phyloP scores from a whole-genome alignment of 2,888 invertebrate genomes.

The Eupithecia centaureata region DNA sequence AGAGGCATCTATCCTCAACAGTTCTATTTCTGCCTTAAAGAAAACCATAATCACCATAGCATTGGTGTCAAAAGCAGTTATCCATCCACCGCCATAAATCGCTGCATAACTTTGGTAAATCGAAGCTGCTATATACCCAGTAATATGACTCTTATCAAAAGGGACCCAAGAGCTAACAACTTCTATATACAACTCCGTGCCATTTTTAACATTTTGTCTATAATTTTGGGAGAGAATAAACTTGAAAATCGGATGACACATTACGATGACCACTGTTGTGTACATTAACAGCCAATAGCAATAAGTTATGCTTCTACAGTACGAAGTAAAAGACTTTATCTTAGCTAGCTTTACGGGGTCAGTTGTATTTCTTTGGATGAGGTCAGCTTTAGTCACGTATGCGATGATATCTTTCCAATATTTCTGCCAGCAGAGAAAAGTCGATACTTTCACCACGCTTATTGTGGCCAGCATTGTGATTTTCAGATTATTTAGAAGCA shows the following conservation, averaged over 20 bases:
- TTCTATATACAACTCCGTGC: conserved; percentile 62
- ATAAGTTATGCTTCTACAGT: conserved; percentile 70
- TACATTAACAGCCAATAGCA: conserved; percentile 71
- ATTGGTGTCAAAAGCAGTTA: conserved; percentile 72
- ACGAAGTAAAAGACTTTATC: conserved; percentile 59
- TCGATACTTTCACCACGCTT: conserved; percentile 65
- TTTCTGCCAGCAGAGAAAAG: conserved; percentile 66
- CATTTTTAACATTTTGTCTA: conserved; percentile 58
- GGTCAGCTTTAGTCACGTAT: conserved; percentile 66
- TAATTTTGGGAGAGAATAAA: conserved; percentile 59
- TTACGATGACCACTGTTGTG: conserved; percentile 65
- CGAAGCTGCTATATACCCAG: conserved; percentile 64
- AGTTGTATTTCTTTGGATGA: conserved; percentile 53
- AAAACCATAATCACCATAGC: conserved; percentile 76
- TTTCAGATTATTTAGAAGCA: conserved; percentile 70
- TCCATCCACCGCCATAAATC: conserved; percentile 74
- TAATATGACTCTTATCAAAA: conserved; percentile 61
- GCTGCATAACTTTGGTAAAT: conserved; percentile 66
- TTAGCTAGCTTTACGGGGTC: conserved; percentile 50
- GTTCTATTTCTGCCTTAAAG: conserved; percentile 67
- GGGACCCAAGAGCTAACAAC: conserved; percentile 77
- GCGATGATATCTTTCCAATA: conserved; percentile 66
- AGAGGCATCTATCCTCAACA: conserved; percentile 61
- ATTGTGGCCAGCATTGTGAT: conserved; percentile 72
- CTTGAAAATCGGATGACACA: conserved; percentile 64